A percentile compares a stretch with the other conserved stretches of the same genome.
phyloP scores from a whole-genome alignment of 2,797 vertebrate species.

The Carapus acus region DNA sequence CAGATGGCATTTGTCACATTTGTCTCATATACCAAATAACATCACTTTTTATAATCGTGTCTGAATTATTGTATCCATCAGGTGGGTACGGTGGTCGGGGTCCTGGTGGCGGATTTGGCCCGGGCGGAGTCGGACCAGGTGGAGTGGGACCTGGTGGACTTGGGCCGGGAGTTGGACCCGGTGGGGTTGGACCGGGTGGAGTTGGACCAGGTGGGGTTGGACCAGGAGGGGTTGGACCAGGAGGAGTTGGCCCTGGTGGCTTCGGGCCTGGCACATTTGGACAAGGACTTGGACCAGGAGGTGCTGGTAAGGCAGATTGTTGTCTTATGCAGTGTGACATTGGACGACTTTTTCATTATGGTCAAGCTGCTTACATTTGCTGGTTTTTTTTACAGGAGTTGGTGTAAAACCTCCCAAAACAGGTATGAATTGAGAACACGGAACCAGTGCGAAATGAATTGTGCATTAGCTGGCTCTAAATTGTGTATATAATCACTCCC shows the following conservation, averaged over 20 bases:
- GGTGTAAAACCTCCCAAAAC: slow-evolving; percentile 60
- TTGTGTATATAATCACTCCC: not conserved
- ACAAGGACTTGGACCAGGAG: slow-evolving; percentile 19
- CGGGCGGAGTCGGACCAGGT: slow-evolving; percentile 15
- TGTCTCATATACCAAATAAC: no score
- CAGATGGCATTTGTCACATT: no score
- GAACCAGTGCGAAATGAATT: not conserved
- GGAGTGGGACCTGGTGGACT: slow-evolving; percentile 22
- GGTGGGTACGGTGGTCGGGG: slow-evolving; percentile 49
- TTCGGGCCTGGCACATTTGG: not conserved
- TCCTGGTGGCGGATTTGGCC: slow-evolving; percentile 40
- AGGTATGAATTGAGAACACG: slow-evolving; percentile 39
- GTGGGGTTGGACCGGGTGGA: slow-evolving; percentile 19
- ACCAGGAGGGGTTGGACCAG: slow-evolving; percentile 25
- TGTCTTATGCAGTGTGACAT: no score
- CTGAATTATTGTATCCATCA: slow-evolving; percentile 13
- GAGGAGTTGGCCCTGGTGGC: slow-evolving; percentile 25
- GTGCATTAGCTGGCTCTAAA: not conserved
- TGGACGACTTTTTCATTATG: no score
- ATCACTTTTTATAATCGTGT: no score
- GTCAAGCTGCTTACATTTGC: not conserved
- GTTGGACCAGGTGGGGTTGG: slow-evolving; percentile 15
- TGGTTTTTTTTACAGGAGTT: slow-evolving; percentile 37
- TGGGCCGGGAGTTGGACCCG: slow-evolving; percentile 5
- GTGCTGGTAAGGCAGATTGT: slow-evolving; percentile 46